Percentiles rank a stretch among this genome's conserved stretches.
Evolutionary conservation across 2,888 invertebrate species (phyloP).

Genomic region (Tetrapedia diversipes): DNA sequence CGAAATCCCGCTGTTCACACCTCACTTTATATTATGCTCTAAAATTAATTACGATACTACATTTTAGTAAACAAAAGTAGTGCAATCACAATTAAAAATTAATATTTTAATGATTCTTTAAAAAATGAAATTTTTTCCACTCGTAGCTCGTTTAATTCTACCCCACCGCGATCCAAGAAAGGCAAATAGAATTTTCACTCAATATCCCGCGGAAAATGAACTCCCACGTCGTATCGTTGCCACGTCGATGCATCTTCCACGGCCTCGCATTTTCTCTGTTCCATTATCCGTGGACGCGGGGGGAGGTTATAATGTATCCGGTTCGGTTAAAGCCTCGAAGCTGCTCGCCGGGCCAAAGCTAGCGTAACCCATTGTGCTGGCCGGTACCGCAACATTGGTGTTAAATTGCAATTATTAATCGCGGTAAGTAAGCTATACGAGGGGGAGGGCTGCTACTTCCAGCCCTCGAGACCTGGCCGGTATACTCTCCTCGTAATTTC

Average conservation of each 20-base stretch:
- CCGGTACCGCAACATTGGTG: conserved; percentile 61
- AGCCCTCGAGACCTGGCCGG: conserved; percentile 20
- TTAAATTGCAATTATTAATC: conserved; percentile 70
- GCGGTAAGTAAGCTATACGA: conserved; percentile 60
- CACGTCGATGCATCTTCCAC: conserved; percentile 31
- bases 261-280: conserved; percentile 53
- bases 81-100: too few species aligned
- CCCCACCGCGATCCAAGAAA: neutral
- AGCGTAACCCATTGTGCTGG: conserved; percentile 48
- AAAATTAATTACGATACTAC: too few species aligned
- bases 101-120: too few species aligned
- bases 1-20: too few species aligned
- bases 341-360: conserved; percentile 27
- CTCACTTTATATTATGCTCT: too few species aligned
- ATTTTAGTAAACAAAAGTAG: too few species aligned
- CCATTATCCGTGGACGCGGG: conserved; percentile 60
- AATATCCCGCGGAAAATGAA: conserved; percentile 10
- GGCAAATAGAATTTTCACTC: conserved; percentile 5
- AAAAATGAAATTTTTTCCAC: too few species aligned
- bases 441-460: conserved; percentile 40
- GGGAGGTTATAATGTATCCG: conserved; percentile 61
- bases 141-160: too few species aligned
- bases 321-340: conserved; percentile 54
- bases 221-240: conserved; percentile 3
- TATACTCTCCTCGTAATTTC: conserved; percentile 39